phyloP scores from a whole-genome alignment of 2,888 invertebrate species.

The Philhelius pedissequus region DNA sequence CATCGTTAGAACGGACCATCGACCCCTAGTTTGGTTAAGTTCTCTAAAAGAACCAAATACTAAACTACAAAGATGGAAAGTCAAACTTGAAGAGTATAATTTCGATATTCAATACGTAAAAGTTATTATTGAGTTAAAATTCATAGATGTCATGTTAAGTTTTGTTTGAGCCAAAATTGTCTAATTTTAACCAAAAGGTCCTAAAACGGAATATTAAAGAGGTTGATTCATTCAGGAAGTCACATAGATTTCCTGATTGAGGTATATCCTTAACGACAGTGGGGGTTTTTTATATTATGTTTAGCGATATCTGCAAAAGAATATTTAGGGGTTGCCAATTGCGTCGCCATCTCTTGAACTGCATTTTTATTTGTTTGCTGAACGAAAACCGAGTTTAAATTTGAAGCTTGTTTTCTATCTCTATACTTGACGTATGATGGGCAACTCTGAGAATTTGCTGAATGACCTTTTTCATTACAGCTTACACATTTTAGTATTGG shows the following conservation, averaged over 20 bases:
- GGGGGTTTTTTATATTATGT: neutral
- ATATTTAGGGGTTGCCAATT: neutral
- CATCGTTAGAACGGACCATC: too few relatives aligned
- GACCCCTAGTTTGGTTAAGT: too few relatives aligned
- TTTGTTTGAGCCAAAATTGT: slow-evolving; percentile 3
- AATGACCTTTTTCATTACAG: neutral
- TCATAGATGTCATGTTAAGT: neutral
- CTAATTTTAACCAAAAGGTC: slow-evolving; percentile 12
- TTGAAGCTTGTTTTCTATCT: neutral
- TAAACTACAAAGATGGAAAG: too few relatives aligned
- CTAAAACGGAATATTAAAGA: neutral
- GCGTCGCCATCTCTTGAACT: neutral
- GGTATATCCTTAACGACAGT: neutral
- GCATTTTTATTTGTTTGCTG: neutral
- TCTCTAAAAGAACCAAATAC: too few relatives aligned
- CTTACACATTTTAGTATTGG: neutral
- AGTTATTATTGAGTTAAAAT: neutral
- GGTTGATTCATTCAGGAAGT: neutral
- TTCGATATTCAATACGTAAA: too few relatives aligned
- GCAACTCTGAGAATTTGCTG: neutral
- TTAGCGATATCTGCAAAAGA: slow-evolving; percentile 7
- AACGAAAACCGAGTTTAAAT: neutral
- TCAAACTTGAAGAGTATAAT: too few relatives aligned
- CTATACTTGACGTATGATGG: neutral
- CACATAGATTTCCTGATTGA: neutral